A percentile compares a stretch with the other conserved stretches of the same genome.
Evolutionary conservation across 2,888 invertebrate genomes (phyloP).

Genomic region (Apamea monoglypha): DNA sequence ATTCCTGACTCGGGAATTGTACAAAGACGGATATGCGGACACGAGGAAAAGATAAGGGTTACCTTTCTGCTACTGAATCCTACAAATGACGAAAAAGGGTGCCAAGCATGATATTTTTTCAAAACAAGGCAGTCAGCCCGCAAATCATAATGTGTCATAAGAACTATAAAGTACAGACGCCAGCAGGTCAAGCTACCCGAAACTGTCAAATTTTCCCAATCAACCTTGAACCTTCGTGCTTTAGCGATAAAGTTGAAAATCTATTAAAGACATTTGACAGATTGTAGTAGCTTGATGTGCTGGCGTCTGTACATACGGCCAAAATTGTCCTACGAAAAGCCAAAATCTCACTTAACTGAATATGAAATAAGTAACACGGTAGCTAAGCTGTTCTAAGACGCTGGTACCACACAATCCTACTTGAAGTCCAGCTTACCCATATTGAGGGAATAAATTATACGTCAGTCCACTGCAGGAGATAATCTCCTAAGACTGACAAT

Average conservation of each 20-base stretch:
- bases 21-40: background rate
- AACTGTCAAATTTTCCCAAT: no score
- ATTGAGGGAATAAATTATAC: constrained; percentile 52
- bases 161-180: background rate
- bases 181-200: no score
- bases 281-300: no score
- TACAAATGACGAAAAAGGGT: background rate
- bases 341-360: background rate
- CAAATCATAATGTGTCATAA: constrained; percentile 9
- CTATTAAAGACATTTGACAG: no score
- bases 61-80: background rate
- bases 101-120: background rate
- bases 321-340: background rate
- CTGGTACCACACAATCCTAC: constrained; percentile 5
- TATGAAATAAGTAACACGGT: background rate
- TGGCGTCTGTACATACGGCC: no score
- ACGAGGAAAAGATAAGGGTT: background rate
- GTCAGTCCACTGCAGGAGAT: constrained; percentile 28
- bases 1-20: background rate
- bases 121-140: background rate
- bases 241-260: no score
- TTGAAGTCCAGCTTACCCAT: constrained; percentile 31
- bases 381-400: constrained; percentile 18
- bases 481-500: constrained; percentile 35
- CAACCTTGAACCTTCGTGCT: no score